Evolutionary conservation across 2,113 vertebrate genomes (phyloP), one percentile per base, ranked within the genome.

Genomic region (Thalassarche chlororhynchos): DNA sequence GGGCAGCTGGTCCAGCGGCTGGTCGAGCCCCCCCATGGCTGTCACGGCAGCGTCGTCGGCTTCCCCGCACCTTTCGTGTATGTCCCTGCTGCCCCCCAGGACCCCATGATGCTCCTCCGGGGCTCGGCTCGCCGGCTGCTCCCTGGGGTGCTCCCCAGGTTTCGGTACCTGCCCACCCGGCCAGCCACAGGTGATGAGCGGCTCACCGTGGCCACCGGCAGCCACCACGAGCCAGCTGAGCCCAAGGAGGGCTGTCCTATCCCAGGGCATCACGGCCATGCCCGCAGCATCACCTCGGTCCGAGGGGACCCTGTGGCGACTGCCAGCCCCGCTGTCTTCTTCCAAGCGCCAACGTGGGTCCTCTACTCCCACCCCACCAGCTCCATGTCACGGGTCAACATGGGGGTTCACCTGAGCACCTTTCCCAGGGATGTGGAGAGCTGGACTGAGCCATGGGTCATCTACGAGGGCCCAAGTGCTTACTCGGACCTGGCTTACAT

Each of bases 361-460:
- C 97, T 99, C 7, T 99, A 99, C 89, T 99, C 98, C 38, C 99
- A 99, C 88, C 99, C 99, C 1, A 98, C 98, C 26, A 98, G 98
- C 95, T 95, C 98, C 66, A 98, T 98, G 19, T 98, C 98, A 0
- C 99, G 99, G 14, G 97, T 98, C 25, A 98, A 99, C 72, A 98
- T 99, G 94, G 99, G 99, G 1, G 52, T 99, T 49, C 98, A 98
- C 96, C 98, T 99, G 84, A 99, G 98, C 91, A 97, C 98, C 14
- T 99, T 98, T 52, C 99, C 99, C 36, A 98, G 99, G 64, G 99
- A 99, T 2, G 98, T 98, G 0, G 98, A 99, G 93, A 99, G 99
- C 87, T 99, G 99, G 99, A 98, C 98, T 0, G 98, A 98, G 57
- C 99, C 99, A 5, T 99, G 99, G 99, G 98, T 99, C 66, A 99